A percentile compares a stretch with the other conserved stretches of the same genome.
These are phyloP conservation scores for Onychomys leucogaster DNA, from an alignment of 2,797 vertebrate species.

Conservation along the genomic window DNA sequence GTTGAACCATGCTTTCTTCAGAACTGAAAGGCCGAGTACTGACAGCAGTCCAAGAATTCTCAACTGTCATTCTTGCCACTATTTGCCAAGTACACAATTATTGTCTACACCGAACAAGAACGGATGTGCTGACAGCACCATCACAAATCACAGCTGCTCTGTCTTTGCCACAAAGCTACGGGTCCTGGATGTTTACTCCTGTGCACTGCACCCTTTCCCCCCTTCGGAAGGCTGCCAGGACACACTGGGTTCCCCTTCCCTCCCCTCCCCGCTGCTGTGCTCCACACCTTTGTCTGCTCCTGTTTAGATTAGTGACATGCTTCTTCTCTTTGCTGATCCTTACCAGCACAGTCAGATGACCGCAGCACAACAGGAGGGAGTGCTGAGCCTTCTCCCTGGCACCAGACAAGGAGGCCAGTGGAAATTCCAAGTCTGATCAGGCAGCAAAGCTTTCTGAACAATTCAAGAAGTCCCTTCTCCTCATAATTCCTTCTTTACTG, in stretches of 20 bases:
- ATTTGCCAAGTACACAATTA: conserved; percentile 75
- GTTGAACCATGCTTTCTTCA: conserved; percentile 78
- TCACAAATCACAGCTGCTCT: conserved; percentile 72
- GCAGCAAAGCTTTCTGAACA: conserved; percentile 54
- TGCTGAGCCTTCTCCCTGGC: conserved; percentile 55
- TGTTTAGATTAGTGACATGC: conserved; percentile 68
- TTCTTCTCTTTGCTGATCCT: conserved; percentile 74
- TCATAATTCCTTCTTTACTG: conserved; percentile 32
- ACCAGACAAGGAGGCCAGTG: conserved; percentile 57
- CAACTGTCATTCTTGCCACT: conserved; percentile 48
- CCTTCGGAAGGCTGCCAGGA: conserved; percentile 74
- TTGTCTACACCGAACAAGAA: conserved; percentile 72
- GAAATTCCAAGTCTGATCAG: conserved; percentile 55
- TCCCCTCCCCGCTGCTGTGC: background rate
- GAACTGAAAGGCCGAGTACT: conserved; percentile 78
- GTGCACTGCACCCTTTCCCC: conserved; percentile 61
- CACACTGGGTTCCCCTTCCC: background rate
- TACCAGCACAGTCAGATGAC: conserved; percentile 72
- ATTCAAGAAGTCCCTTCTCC: conserved; percentile 51
- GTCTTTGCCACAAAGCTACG: conserved; percentile 52
- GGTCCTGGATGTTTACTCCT: conserved; percentile 63
- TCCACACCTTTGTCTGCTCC: conserved; percentile 75
- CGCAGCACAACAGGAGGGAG: conserved; percentile 60
- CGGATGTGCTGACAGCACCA: conserved; percentile 63
- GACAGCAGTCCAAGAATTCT: conserved; percentile 80